phyloP scores from a whole-genome alignment of 2,888 invertebrate species.

The Elysia crispata region DNA sequence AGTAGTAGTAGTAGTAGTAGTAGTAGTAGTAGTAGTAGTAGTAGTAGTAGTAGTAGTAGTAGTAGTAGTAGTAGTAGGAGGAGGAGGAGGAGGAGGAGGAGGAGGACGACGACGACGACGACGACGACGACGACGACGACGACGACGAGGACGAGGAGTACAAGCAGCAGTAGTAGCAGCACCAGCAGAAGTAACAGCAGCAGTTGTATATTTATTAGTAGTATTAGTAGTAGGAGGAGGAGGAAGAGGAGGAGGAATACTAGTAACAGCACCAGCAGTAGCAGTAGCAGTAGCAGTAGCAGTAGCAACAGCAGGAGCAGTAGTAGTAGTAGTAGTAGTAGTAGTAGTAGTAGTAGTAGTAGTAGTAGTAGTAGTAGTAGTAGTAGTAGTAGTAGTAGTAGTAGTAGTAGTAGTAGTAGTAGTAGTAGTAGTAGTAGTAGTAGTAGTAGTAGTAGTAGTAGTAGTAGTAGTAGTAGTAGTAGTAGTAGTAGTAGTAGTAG shows the following conservation, averaged over 20 bases:
- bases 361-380: slow-evolving; percentile 5
- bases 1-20: slow-evolving; percentile 31
- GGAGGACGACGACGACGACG: too few species aligned
- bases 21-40: slow-evolving; percentile 37
- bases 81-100: background rate
- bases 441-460: slow-evolving; percentile 30
- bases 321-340: background rate
- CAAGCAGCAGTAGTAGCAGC: too few species aligned
- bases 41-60: slow-evolving; percentile 15
- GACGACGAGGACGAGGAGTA: too few species aligned
- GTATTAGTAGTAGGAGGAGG: too few species aligned
- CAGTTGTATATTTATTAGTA: too few species aligned
- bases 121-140: too few species aligned
- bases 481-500: slow-evolving; percentile 13
- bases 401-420: slow-evolving; percentile 26
- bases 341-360: background rate
- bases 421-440: slow-evolving; percentile 35
- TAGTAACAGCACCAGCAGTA: too few species aligned
- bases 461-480: slow-evolving; percentile 15
- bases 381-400: slow-evolving; percentile 22
- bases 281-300: too few species aligned
- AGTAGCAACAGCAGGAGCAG: background rate
- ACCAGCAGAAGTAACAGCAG: too few species aligned
- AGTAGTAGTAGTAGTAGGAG: slow-evolving; percentile 18
- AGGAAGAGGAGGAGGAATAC: too few species aligned